Base-by-base conservation (phyloP, 2,113 vertebrate genomes). In the Zosterops japonicus region DNA sequence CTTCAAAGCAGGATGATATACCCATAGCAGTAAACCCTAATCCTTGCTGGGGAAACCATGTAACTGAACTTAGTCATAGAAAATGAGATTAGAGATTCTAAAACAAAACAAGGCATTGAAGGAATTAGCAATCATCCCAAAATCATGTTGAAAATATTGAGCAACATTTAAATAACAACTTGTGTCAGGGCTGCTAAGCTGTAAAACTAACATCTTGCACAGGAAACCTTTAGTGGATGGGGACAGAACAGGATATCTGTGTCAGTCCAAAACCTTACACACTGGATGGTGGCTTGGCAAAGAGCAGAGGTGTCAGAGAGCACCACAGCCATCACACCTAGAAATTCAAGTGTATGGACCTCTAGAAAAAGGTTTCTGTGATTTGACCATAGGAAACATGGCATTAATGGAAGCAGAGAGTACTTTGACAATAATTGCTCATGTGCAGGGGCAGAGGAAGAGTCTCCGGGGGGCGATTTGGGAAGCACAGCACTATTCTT, bases 1-100 rank as follows among this genome's bases (percentile, higher is more conserved):
- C 96, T 96, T 97, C 95, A 96, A 96, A 96, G 90, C 86, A 78
- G 68, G 78, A 86, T 95, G 92, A 96, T 76, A 69, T 81, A 94
- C 90, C 88, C 89, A 92, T 5, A 64, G 85, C 94, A 90, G 90
- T 78, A 93, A 96, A 89, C 80, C 44, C 52, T 89, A 92, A 97
- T 90, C 94, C 87, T 89, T 22, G 2, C 41, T 69, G 84, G 53
- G 87, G 91, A 95, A 94, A 95, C 28, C 65, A 76, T 12, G 29
- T 80, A 95, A 83, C 56, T 75, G 64, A 89, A 90, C 19, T 95
- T 92, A 93, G 88, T 96, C 95, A 96, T 35, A 92, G 49, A 92
- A 87, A 90, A 93, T 68, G 60, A 69, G 90, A 94, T 95, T 77
- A 83, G 72, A 87, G 83, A 88, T 64, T 76, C 83, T 89, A 57